Evolutionary conservation across 2,797 vertebrate species (phyloP), one percentile per base, ranked within the genome.

Genomic region (Microchirus variegatus): DNA sequence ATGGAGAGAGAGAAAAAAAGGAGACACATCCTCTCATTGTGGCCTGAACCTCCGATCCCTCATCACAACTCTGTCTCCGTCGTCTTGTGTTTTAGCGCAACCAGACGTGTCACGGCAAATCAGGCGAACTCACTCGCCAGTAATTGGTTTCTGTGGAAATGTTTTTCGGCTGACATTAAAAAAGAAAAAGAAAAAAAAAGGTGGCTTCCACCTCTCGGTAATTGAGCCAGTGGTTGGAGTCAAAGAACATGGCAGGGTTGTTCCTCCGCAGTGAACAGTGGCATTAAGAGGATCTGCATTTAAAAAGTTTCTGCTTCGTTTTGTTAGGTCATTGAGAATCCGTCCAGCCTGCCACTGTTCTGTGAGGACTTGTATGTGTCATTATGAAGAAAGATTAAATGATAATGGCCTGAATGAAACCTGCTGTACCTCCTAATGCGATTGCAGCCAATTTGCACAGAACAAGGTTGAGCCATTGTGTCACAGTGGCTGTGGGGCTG

Each of bases 61-160:
- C 75, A 77, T 86, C 83, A 80, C 73, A 54, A 54, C 83, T 80
- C 67, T 59, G 60, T 78, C 85, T 79, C 41, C 3, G 61, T 73
- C 70, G 66, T 56, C 73, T 70, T 13, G 59, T 80, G 71, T 80
- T 73, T 84, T 81, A 67, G 45, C 50, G 9, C 64, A 82, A 77
- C 70, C 73, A 85, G 89, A 88, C 82, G 60, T 83, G 87, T 92
- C 90, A 81, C 57, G 55, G 56, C 10, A 78, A 90, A 91, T 92
- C 90, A 93, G 83, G 75, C 55, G 54, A 75, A 83, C 83, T 89
- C 81, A 80, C 69, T 86, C 10, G 31, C 67, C 72, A 77, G 87
- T 92, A 92, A 93, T 93, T 93, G 91, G 85, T 92, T 91, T 91
- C 85, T 72, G 62, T 81, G 84, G 79, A 91, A 82, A 87, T 88